Base-by-base conservation (phyloP, 1,140 invertebrate species). In the Artemia franciscana region DNA sequence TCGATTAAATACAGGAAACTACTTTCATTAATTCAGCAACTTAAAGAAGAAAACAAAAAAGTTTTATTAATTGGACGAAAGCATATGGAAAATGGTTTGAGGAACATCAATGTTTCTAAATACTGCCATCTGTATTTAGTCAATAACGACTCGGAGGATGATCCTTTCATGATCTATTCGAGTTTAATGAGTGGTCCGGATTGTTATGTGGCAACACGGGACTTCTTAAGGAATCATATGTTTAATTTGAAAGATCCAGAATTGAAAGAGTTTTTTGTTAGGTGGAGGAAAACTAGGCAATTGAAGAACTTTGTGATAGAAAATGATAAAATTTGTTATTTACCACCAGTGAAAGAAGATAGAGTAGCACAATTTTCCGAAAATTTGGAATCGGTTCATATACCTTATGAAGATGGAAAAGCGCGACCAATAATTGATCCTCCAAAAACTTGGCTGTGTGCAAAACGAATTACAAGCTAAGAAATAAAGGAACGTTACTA, bases 81-180 rank as follows among this genome's bases (percentile, higher is more conserved):
- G 61, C 86, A 89, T 68, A 84, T 88, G 81, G 66, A 73, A 1
- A 77, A 69, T 26, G 83, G 82, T 81, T 73, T 78, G 12, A 75
- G 69, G 65, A 65, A 70, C 9, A 60, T 72, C 15, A 76, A 73
- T 65, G 70, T 87, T 9, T 67, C 72, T 27, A 66, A 71, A 62
- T 76, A 78, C 70, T 73, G 78, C 9, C 66, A 71, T 25, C 67
- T 79, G 7, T 88, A 84, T 68, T 74, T 84, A 2, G 78, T 80
- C 28, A 76, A 83, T 60, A 74, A 88, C 61, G 85, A 82, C 57
- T 82, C 85, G 0, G 75, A 83, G 28, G 89, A 92, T 75, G 88
- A 91, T 75, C 80, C 83, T 0, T 90, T 83, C 70, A 69, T 87
- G 60, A 72, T 92, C 24, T 88, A 87, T 70, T 85, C 86, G 9